Evolutionary conservation across 2,888 invertebrate species (phyloP).

Genomic region (Proisotoma minuta): DNA sequence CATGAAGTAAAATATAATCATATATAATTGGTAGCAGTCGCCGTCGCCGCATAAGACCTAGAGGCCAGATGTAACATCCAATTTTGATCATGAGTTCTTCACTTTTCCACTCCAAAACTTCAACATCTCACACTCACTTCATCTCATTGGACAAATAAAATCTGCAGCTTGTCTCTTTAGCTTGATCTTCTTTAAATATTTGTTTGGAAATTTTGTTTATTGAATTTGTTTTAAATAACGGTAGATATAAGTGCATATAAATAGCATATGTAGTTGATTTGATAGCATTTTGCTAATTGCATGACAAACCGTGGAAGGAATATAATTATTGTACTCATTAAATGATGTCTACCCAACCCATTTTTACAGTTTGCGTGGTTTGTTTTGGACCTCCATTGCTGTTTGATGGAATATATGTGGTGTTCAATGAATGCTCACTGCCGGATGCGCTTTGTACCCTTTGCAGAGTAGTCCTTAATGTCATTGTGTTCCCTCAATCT

Average conservation of each 20-base stretch:
- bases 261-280: background rate
- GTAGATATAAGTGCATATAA: background rate
- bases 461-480: background rate
- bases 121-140: background rate
- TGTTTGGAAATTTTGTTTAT: background rate
- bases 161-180: background rate
- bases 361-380: background rate
- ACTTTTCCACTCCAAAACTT: constrained; percentile 7
- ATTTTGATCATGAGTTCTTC: constrained; percentile 37
- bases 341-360: background rate
- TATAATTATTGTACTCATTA: constrained; percentile 10
- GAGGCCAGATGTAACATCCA: constrained; percentile 43
- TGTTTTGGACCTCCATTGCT: background rate
- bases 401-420: background rate
- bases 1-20: constrained; percentile 47
- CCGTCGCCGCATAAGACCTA: constrained; percentile 46
- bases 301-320: constrained; percentile 4
- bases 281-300: constrained; percentile 3
- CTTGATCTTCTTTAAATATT: background rate
- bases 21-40: constrained; percentile 47
- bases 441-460: background rate
- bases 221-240: no score
- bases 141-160: background rate
- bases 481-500: background rate
- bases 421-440: background rate